Base-by-base conservation (phyloP, 2,888 invertebrate genomes). In the Brenthis daphne region DNA sequence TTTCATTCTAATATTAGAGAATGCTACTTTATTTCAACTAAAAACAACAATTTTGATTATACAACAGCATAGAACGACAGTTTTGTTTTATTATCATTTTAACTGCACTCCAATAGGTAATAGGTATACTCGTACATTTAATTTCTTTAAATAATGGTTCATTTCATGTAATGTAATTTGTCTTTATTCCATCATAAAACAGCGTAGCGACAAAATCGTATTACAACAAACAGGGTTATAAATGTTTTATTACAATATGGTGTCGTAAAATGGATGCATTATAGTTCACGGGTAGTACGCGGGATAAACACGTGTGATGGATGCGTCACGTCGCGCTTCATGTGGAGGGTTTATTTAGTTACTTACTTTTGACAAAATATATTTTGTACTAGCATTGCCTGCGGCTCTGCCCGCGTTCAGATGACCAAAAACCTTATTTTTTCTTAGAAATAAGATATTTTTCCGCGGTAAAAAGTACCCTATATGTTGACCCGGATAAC, bases 221-320 rank as follows among this genome's bases (percentile, higher is more conserved):
- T 67, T 61, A 61, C 50, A 67, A 61, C 55, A 61, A 67, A 67
- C 61, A 61, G 37, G 61, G 67, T 55, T 56, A 67, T 67, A 67
- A 67, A 67, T 67, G 55, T 61, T 67, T 61, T 67, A 67, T 60
- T 67, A 67, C 61, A 56, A 61, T 67, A 67, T 67, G 56, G 58
- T 61, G 33, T 67, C 67, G 67, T 67, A 67, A 61, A 67, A 67
- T 61, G 61, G 56, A 61, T 61, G 61, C 60, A 67, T 67, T 67
- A 67, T 56, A 67, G 67, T 67, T 67, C 48, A 63, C 37, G 53
- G 29, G 47, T 37, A 55, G 48, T 60, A 60, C 66, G 58, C 29
- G 54, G 60, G 55, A 60, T 60, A 67, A 67, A 61, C 61, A 67
- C 24, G 55, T 55, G 56, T 51, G 67, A 67, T 67, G 60, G 43